These are phyloP conservation scores for Drosophila melanogaster DNA, from an alignment of 1,140 invertebrate species.

Conservation along the genomic window DNA sequence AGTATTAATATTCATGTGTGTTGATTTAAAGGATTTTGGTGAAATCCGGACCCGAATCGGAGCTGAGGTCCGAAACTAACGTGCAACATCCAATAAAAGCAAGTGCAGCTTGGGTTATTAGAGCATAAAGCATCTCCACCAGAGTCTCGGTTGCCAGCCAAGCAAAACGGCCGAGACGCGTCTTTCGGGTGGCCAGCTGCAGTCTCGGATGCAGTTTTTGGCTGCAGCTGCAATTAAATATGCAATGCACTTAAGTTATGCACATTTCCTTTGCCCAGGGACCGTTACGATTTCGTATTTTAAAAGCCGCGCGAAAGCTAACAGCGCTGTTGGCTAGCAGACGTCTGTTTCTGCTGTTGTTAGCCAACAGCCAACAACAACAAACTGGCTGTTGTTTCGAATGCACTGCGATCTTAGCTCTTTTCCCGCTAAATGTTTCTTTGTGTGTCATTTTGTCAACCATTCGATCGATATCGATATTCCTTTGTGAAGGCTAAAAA, in stretches of 20 bases:
- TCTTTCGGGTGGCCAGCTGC: constrained; percentile 45
- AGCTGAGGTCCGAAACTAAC: constrained; percentile 67
- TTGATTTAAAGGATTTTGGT: constrained; percentile 76
- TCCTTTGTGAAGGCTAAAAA: too few relatives aligned
- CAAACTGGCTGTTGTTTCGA: background rate
- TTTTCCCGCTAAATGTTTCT: background rate
- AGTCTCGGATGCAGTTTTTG: constrained; percentile 24
- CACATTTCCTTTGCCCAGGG: constrained; percentile 77
- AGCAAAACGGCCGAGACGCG: constrained; percentile 69
- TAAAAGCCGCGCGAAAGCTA: constrained; percentile 63
- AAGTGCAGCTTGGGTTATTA: constrained; percentile 57
- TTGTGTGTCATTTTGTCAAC: background rate
- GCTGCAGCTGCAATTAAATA: constrained; percentile 63
- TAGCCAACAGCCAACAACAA: constrained; percentile 2
- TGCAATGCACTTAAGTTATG: constrained; percentile 79
- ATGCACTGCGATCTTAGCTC: background rate
- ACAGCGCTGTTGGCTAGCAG: constrained; percentile 35
- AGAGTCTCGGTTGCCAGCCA: constrained; percentile 52
- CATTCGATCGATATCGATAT: too few relatives aligned
- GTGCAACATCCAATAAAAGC: constrained; percentile 69
- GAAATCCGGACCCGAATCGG: constrained; percentile 57
- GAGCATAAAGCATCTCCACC: constrained; percentile 41
- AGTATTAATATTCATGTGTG: constrained; percentile 42
- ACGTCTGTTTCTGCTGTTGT: background rate
- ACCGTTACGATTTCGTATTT: constrained; percentile 65